A percentile compares a stretch with the other conserved stretches of the same genome.
These are phyloP conservation scores for Saturnia pavonia DNA, from an alignment of 2,888 invertebrate genomes.

Conservation along the genomic window DNA sequence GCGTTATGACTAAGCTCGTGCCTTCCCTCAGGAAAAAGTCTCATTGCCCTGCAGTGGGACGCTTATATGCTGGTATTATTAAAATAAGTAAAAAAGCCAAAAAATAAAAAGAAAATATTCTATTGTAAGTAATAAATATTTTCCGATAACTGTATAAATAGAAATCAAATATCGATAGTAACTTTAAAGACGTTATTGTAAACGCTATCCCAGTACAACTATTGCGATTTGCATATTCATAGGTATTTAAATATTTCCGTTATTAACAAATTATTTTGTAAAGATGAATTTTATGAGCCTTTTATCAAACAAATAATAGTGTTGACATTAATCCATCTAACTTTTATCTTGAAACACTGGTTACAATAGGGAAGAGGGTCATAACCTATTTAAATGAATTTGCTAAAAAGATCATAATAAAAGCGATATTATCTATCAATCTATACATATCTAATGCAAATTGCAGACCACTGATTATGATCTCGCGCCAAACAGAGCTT, in stretches of 20 bases:
- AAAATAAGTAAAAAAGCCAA: too few relatives aligned
- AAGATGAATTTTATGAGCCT: not conserved
- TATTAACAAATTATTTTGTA: not conserved
- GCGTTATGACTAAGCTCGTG: too few relatives aligned
- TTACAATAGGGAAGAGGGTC: not conserved
- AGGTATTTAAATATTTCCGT: not conserved
- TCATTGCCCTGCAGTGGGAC: too few relatives aligned
- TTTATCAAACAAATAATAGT: not conserved
- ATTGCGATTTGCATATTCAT: not conserved
- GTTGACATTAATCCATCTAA: not conserved
- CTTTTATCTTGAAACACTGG: not conserved
- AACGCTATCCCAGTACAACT: not conserved
- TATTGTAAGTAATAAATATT: constrained; percentile 14
- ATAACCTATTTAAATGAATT: not conserved
- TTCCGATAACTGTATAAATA: constrained; percentile 5
- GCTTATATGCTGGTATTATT: too few relatives aligned
- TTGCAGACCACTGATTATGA: not conserved
- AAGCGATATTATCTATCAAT: not conserved
- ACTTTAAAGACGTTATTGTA: constrained; percentile 11
- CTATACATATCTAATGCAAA: not conserved
- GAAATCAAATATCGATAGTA: constrained; percentile 10
- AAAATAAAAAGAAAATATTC: not conserved
- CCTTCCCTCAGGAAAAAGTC: too few relatives aligned
- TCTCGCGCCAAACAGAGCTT: not conserved
- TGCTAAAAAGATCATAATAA: not conserved